A percentile compares a stretch with the other conserved stretches of the same genome.
Evolutionary conservation across 2,888 invertebrate genomes (phyloP).

Genomic region (Clanis bilineata): DNA sequence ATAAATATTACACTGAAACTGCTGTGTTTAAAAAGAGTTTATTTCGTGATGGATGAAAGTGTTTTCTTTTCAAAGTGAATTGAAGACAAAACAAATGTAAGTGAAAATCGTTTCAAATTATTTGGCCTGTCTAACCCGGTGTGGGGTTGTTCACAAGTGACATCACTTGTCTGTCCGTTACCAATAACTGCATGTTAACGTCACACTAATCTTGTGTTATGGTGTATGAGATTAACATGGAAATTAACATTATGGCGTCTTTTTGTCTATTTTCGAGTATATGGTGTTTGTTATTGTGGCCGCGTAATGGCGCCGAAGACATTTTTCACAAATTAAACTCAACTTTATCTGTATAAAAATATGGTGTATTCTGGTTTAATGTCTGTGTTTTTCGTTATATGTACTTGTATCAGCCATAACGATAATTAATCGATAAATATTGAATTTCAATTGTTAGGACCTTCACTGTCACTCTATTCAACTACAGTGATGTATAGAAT

Average conservation of each 20-base stretch:
- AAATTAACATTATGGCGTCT: background rate
- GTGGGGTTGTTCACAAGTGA: constrained; percentile 14
- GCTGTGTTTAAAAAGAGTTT: no score
- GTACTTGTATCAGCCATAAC: no score
- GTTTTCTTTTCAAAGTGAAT: background rate
- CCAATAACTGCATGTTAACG: background rate
- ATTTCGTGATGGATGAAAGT: background rate
- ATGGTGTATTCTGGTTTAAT: no score
- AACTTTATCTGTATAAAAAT: no score
- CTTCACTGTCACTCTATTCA: no score
- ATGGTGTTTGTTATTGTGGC: background rate
- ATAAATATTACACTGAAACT: no score
- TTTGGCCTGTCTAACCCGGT: constrained; percentile 25
- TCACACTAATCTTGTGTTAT: constrained; percentile 1
- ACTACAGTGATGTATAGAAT: no score
- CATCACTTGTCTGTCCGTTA: background rate
- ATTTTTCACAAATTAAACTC: no score
- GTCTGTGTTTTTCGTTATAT: no score
- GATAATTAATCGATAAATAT: no score
- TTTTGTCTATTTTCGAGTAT: background rate
- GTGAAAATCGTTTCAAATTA: constrained; percentile 23
- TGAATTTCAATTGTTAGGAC: no score
- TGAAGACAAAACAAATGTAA: background rate
- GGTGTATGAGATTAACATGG: background rate
- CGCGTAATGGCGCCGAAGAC: background rate